Percentiles rank a stretch among this genome's conserved stretches.
Conservation (phyloP, 2,797 vertebrate genomes). For the Benthosema pterotum region DNA sequence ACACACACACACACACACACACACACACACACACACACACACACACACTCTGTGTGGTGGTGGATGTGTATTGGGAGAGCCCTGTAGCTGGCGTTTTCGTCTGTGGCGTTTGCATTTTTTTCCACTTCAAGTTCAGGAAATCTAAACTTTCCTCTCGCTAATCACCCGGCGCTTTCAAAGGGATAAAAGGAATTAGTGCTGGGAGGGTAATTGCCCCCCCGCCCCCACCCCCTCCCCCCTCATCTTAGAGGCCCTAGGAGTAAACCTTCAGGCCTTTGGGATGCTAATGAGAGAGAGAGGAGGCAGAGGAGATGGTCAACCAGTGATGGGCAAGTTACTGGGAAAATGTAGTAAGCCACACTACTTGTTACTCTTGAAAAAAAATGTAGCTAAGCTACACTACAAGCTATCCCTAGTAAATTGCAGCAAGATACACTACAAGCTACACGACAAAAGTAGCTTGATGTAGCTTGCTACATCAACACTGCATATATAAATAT, state of each 20-base stretch:
- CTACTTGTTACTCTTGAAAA: no score
- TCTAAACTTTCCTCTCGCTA: conserved; percentile 86
- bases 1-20: conserved; percentile 33
- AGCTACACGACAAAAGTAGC: no score
- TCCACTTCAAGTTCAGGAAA: conserved; percentile 88
- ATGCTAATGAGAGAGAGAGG: conserved; percentile 75
- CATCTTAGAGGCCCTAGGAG: conserved; percentile 58
- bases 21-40: conserved; percentile 47
- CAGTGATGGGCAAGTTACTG: no score
- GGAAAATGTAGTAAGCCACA: no score
- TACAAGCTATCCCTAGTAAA: no score
- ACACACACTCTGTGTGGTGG: conserved; percentile 18
- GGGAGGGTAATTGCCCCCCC: conserved; percentile 73
- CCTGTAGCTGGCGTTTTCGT: conserved; percentile 62
- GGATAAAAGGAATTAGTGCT: conserved; percentile 80
- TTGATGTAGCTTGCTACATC: no score
- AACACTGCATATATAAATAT: no score
- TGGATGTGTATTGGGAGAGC: conserved; percentile 82
- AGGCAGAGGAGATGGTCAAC: no score
- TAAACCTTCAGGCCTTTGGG: conserved; percentile 73
- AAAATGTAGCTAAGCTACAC: no score
- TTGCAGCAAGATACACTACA: no score
- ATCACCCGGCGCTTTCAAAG: conserved; percentile 82
- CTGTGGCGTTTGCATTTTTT: conserved; percentile 84
- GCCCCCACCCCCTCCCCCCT: conserved; percentile 36